These are phyloP conservation scores for Panulirus ornatus DNA, from an alignment of 1,140 invertebrate genomes.

Conservation along the genomic window DNA sequence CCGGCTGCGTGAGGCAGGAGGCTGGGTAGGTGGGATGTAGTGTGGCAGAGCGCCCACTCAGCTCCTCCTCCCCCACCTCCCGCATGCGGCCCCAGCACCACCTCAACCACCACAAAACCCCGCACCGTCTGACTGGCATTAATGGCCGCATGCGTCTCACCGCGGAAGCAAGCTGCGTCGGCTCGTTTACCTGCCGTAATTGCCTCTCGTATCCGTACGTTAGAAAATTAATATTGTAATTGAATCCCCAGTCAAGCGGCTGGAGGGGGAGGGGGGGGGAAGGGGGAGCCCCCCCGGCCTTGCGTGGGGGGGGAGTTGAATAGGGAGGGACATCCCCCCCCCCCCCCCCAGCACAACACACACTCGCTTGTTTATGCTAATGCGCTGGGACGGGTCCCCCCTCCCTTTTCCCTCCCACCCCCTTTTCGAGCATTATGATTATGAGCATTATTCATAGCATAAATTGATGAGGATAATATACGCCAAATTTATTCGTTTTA, in stretches of 20 bases:
- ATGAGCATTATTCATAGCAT: slow-evolving; percentile 15
- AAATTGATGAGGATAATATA: slow-evolving; percentile 1
- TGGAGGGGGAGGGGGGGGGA: no score
- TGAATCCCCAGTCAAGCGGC: background rate
- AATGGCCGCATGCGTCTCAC: no score
- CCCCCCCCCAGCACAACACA: background rate
- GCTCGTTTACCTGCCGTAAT: background rate
- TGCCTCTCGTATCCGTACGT: background rate
- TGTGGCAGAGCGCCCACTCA: no score
- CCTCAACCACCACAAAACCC: no score
- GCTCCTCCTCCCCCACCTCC: no score
- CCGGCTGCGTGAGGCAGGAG: no score
- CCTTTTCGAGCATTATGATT: background rate
- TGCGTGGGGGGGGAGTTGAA: no score
- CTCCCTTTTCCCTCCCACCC: background rate
- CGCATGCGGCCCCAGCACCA: background rate
- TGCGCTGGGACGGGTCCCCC: background rate
- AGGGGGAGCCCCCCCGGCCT: no score
- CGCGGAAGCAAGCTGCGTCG: no score
- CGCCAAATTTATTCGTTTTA: background rate
- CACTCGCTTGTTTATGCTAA: background rate
- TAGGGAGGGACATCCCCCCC: no score
- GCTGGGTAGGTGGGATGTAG: no score
- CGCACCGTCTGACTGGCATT: no score
- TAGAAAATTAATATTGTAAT: background rate